Conservation (phyloP, 2,888 invertebrate genomes). For the Ligdia adustata region DNA sequence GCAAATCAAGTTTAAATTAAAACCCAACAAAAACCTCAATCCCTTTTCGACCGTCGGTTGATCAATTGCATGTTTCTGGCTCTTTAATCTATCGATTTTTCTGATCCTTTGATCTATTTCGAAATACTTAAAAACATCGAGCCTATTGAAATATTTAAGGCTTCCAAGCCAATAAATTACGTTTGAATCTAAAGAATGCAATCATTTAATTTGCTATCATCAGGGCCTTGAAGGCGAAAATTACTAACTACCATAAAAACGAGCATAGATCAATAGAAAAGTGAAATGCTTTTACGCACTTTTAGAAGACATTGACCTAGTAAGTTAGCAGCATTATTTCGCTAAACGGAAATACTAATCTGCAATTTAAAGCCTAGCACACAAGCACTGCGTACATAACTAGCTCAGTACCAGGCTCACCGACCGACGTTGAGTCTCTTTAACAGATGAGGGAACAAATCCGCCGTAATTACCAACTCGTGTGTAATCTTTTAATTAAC, state of each 20-base stretch:
- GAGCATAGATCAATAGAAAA: too few relatives aligned
- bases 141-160: slow-evolving; percentile 19
- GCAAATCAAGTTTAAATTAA: slow-evolving; percentile 69
- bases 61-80: slow-evolving; percentile 68
- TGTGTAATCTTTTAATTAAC: slow-evolving; percentile 80
- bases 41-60: slow-evolving; percentile 64
- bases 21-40: slow-evolving; percentile 68
- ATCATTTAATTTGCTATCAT: too few relatives aligned
- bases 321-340: not conserved
- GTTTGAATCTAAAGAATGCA: not conserved
- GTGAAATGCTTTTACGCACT: too few relatives aligned
- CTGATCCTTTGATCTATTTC: slow-evolving; percentile 61
- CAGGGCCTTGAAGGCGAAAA: too few relatives aligned
- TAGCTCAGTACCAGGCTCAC: slow-evolving; percentile 44
- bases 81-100: slow-evolving; percentile 68
- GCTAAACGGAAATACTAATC: not conserved
- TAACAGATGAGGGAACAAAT: slow-evolving; percentile 72
- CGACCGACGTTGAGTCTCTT: slow-evolving; percentile 39
- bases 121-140: slow-evolving; percentile 11
- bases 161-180: not conserved
- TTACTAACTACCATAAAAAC: too few relatives aligned
- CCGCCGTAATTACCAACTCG: slow-evolving; percentile 73
- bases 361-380: slow-evolving; percentile 1
- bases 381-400: slow-evolving; percentile 23
- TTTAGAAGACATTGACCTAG: too few relatives aligned